Evolutionary conservation across 2,113 vertebrate genomes (phyloP).

Genomic region (Etheostoma cragini): DNA sequence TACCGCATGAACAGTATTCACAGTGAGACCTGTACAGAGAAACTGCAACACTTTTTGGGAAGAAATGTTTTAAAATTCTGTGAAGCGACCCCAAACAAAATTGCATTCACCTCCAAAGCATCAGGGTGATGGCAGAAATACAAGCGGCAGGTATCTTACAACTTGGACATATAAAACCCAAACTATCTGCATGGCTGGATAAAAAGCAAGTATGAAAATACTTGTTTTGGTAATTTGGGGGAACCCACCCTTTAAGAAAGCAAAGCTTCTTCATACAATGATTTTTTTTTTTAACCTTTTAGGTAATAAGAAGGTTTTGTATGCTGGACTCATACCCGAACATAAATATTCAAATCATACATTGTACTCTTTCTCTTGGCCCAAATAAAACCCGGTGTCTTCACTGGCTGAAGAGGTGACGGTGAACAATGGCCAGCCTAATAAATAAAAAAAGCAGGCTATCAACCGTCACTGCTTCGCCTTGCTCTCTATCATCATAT

Average conservation of each 20-base stretch:
- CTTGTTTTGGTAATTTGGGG: background rate
- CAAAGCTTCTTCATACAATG: background rate
- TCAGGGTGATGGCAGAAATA: background rate
- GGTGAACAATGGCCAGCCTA: constrained; percentile 73
- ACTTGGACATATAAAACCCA: background rate
- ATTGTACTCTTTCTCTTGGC: constrained; percentile 56
- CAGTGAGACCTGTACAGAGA: background rate
- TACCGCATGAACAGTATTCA: background rate
- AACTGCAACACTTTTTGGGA: background rate
- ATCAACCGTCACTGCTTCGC: constrained; percentile 69
- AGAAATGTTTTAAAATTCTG: background rate
- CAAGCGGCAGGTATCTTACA: background rate
- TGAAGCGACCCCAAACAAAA: background rate
- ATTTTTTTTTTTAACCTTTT: constrained; percentile 9
- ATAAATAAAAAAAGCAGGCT: constrained; percentile 72
- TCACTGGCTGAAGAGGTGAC: constrained; percentile 63
- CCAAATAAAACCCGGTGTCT: constrained; percentile 58
- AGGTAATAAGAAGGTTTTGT: constrained; percentile 25
- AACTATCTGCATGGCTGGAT: background rate
- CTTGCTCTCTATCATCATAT: constrained; percentile 69
- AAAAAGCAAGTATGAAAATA: background rate
- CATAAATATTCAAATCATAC: constrained; percentile 57
- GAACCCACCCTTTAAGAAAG: background rate
- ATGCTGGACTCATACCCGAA: constrained; percentile 15
- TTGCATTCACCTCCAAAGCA: background rate